Percentiles rank a stretch among this genome's conserved stretches.
Evolutionary conservation across 2,113 vertebrate species (phyloP).

Genomic region (Brachypteracias leptosomus): DNA sequence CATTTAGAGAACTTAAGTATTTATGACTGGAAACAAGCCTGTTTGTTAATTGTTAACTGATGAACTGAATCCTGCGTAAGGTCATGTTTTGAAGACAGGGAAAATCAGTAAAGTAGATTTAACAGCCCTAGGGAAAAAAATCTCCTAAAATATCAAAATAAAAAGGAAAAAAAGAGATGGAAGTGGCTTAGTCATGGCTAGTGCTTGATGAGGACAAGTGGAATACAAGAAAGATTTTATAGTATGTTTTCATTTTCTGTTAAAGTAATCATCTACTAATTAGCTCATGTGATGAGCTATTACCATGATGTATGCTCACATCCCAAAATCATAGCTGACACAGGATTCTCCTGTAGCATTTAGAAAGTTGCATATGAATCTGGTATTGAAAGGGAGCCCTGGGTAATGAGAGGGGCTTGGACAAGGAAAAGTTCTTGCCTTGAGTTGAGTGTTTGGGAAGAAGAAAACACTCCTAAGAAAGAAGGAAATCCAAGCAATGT

Average conservation of each 20-base stretch:
- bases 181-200: not conserved
- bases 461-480: not conserved
- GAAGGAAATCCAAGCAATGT: not conserved
- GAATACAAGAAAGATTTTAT: not conserved
- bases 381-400: not conserved
- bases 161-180: not conserved
- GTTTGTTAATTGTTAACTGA: slow-evolving; percentile 3
- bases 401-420: not conserved
- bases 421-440: not conserved
- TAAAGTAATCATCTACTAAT: not conserved
- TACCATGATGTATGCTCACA: not conserved
- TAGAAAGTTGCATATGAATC: not conserved
- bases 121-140: not conserved
- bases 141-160: not conserved
- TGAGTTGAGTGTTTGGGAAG: not conserved
- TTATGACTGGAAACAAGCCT: slow-evolving; percentile 24
- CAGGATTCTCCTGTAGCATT: not conserved
- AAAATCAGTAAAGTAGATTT: not conserved
- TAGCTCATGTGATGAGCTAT: not conserved
- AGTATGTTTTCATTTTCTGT: not conserved
- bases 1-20: not conserved
- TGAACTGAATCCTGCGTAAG: not conserved
- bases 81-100: not conserved
- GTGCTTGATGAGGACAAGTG: not conserved
- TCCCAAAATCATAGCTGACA: not conserved